Evolutionary conservation across 2,888 invertebrate genomes (phyloP).

Genomic region (Oxystoma pomonae): DNA sequence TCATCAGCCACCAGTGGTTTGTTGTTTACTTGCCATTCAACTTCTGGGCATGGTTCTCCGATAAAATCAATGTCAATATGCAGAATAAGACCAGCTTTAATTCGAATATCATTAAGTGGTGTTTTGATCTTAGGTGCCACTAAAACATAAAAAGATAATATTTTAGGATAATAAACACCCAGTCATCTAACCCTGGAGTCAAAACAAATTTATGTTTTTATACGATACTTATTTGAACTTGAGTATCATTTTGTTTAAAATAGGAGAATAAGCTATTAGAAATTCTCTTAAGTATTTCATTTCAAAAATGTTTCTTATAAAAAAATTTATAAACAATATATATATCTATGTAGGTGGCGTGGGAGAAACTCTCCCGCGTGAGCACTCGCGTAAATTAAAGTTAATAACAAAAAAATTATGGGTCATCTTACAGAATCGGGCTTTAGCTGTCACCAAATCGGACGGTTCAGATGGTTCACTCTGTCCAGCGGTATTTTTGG

Average conservation of each 20-base stretch:
- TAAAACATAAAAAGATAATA: conserved; percentile 35
- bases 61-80: conserved; percentile 87
- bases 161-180: too few species aligned
- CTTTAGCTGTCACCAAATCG: conserved; percentile 81
- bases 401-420: too few species aligned
- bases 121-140: conserved; percentile 94
- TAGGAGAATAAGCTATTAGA: too few species aligned
- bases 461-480: conserved; percentile 93
- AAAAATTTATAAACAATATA: background rate
- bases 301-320: background rate
- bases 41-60: conserved; percentile 90
- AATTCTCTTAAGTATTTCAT: too few species aligned
- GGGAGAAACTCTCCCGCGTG: too few species aligned
- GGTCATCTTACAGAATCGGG: conserved; percentile 64
- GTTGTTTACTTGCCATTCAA: conserved; percentile 78
- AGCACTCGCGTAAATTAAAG: too few species aligned
- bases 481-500: conserved; percentile 91
- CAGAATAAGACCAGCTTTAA: conserved; percentile 90
- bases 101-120: conserved; percentile 81
- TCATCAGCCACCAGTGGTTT: conserved; percentile 70
- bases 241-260: too few species aligned
- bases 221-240: too few species aligned
- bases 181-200: too few species aligned
- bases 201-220: too few species aligned
- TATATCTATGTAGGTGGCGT: too few species aligned